phyloP scores from a whole-genome alignment of 2,797 vertebrate genomes.

The Urosaurus nigricauda region DNA sequence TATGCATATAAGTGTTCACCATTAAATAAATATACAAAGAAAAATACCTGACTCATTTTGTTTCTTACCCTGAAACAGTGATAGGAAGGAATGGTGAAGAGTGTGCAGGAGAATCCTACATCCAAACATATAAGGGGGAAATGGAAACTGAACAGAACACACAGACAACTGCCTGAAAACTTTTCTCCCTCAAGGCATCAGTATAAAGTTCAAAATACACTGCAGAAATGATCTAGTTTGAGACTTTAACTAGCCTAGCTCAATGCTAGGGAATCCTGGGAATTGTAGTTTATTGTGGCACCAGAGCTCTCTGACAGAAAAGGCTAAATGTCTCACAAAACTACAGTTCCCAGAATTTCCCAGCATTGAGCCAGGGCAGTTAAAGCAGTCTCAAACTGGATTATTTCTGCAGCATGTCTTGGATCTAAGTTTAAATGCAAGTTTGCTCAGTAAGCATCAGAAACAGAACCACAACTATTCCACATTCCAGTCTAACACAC shows the following conservation, averaged over 20 bases:
- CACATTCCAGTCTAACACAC: constrained; percentile 46
- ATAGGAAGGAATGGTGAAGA: background rate
- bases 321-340: too few relatives aligned
- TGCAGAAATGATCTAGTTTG: too few relatives aligned
- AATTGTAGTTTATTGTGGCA: too few relatives aligned
- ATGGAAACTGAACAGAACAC: constrained; percentile 3
- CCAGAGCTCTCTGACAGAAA: too few relatives aligned
- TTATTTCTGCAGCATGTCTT: too few relatives aligned
- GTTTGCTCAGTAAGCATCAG: constrained; percentile 15
- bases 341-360: too few relatives aligned
- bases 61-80: constrained; percentile 36
- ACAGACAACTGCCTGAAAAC: constrained; percentile 16
- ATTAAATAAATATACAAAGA: background rate
- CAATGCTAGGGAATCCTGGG: too few relatives aligned
- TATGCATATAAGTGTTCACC: background rate
- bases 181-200: constrained; percentile 12
- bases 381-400: too few relatives aligned
- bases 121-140: constrained; percentile 34
- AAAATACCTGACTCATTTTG: constrained; percentile 39
- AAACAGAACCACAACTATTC: constrained; percentile 61
- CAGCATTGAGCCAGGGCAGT: too few relatives aligned
- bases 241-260: too few relatives aligned
- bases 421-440: constrained; percentile 4
- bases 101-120: constrained; percentile 44
- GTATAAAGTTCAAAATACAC: background rate